A percentile compares a stretch with the other conserved stretches of the same genome.
Conservation (phyloP, 2,888 invertebrate species). For the Thecocarcelia acutangulata region DNA sequence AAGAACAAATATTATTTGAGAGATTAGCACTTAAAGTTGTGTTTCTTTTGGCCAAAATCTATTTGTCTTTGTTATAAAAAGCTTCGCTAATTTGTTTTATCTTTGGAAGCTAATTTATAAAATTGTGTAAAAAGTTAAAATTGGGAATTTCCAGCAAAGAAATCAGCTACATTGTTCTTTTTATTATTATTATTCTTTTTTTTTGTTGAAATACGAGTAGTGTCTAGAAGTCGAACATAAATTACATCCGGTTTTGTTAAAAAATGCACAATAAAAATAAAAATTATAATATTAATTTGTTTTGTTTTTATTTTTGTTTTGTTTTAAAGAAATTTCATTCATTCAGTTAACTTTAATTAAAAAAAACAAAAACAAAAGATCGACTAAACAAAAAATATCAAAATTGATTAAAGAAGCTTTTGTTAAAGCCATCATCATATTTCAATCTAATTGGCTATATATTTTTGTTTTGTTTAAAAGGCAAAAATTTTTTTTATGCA, state of each 20-base stretch:
- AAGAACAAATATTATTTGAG: slow-evolving; percentile 8
- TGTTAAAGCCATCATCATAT: slow-evolving; percentile 27
- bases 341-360: too few relatives aligned
- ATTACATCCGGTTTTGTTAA: slow-evolving; percentile 15
- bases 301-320: not conserved
- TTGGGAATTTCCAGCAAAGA: slow-evolving; percentile 34
- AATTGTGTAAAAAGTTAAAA: too few relatives aligned
- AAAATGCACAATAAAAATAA: slow-evolving; percentile 13
- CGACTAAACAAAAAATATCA: slow-evolving; percentile 11
- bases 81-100: slow-evolving; percentile 38
- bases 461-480: slow-evolving; percentile 23
- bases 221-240: slow-evolving; percentile 7
- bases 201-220: slow-evolving; percentile 4
- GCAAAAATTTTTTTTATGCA: slow-evolving; percentile 49
- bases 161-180: too few relatives aligned
- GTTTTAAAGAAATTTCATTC: slow-evolving; percentile 43
- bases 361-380: not conserved
- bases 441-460: slow-evolving; percentile 39
- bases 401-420: slow-evolving; percentile 18
- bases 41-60: slow-evolving; percentile 15
- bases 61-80: not conserved
- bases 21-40: slow-evolving; percentile 61
- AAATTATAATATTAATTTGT: slow-evolving; percentile 45
- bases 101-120: not conserved
- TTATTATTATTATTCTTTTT: not conserved